Evolutionary conservation across 2,888 invertebrate genomes (phyloP), one percentile per base, ranked within the genome.

Genomic region (Chironomus riparius): DNA sequence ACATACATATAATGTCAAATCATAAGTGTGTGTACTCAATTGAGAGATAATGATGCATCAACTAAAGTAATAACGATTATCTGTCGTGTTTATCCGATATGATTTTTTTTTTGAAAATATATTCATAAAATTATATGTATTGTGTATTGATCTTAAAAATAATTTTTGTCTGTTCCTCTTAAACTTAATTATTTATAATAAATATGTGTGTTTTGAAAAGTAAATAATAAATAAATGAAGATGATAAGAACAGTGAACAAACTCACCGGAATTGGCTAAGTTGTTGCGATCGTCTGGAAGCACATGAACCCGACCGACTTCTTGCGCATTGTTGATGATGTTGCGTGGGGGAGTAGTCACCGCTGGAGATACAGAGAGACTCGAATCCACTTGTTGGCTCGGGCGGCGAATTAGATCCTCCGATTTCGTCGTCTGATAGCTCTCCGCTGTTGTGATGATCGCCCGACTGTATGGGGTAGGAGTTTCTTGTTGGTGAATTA

Each of bases 391-490:
- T 81, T 83, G 83, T 81, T 83, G 80, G 82, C 81, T 78, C 82
- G 80, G 80, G 81, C 74, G 74, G 82, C 82, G 84, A 80, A 82
- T 76, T 69, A 70, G 83, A n/a, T 24, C 21, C 80, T 83, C 84
- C 83, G 81, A 24, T 50, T 81, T 84, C 84, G 83, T 84, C 84
- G 81, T 84, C 84, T 82, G 84, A 84, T 84, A 84, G 79, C 82
- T 84, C 84, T 84, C 84, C 84, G 83, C 84, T 84, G 84, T 84
- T 83, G 84, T 84, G 83, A 83, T 83, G 83, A 84, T 47, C 87
- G 86, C 86, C 86, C 86, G 85, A 86, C 82, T 85, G 84, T 81
- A 84, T 83, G 83, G 83, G 80, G 80, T 84, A 84, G 79, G 84
- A 84, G 81, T 84, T 84, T 83, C 83, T 81, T 80, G 84, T 83